Evolutionary conservation across 2,797 vertebrate genomes (phyloP).

Genomic region (Avahi laniger): DNA sequence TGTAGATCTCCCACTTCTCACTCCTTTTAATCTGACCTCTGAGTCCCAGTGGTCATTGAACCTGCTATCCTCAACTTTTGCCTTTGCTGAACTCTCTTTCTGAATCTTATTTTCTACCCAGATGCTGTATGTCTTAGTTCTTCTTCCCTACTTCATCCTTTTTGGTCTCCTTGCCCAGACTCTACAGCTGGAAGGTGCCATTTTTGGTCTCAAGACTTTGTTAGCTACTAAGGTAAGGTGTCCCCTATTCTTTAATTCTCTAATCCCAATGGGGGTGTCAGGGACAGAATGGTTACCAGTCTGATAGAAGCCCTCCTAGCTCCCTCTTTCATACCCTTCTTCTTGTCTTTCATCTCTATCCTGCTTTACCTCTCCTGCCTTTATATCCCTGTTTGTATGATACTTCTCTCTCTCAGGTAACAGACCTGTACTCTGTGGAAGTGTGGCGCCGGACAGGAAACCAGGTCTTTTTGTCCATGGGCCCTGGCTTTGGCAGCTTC

Average conservation of each 20-base stretch:
- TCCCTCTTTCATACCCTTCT: neutral
- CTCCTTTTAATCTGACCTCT: neutral
- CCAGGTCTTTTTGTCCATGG: conserved; percentile 91
- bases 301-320: neutral
- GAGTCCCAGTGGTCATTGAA: neutral
- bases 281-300: neutral
- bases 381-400: neutral
- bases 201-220: conserved; percentile 34
- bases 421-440: conserved; percentile 75
- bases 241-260: neutral
- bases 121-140: conserved; percentile 49
- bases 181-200: conserved; percentile 17
- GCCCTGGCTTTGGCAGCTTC: conserved; percentile 90
- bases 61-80: neutral
- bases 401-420: neutral
- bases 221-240: conserved; percentile 36
- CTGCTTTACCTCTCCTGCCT: neutral
- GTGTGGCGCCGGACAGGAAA: conserved; percentile 90
- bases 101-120: neutral
- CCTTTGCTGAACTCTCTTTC: neutral
- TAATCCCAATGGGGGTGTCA: neutral
- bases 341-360: neutral
- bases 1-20: neutral
- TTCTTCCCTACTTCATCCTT: conserved; percentile 45
- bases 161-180: neutral